Percentiles rank a stretch among this genome's conserved stretches.
These are phyloP conservation scores for Pygoscelis adeliae DNA, from an alignment of 2,113 vertebrate species.

Conservation along the genomic window DNA sequence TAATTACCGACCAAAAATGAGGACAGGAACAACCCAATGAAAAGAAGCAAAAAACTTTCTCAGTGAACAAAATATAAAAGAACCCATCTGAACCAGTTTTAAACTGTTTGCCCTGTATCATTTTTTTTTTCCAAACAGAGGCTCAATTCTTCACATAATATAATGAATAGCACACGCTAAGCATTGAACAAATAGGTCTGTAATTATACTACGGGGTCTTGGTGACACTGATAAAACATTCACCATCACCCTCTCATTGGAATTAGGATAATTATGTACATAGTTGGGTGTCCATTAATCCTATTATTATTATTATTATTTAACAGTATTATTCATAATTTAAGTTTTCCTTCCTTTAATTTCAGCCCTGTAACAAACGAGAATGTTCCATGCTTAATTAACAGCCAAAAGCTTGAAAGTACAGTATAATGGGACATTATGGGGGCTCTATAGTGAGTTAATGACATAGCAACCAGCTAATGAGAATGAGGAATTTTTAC, in stretches of 20 bases:
- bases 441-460: slow-evolving; percentile 30
- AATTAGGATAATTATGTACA: slow-evolving; percentile 68
- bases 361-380: slow-evolving; percentile 54
- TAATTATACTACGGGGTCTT: slow-evolving; percentile 61
- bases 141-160: slow-evolving; percentile 21
- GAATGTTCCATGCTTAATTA: slow-evolving; percentile 65
- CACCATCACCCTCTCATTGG: slow-evolving; percentile 36
- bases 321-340: slow-evolving; percentile 57
- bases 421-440: slow-evolving; percentile 44
- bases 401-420: slow-evolving; percentile 56
- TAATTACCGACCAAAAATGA: background rate
- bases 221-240: slow-evolving; percentile 70
- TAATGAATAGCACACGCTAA: slow-evolving; percentile 61
- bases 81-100: background rate
- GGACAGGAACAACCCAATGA: background rate
- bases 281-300: slow-evolving; percentile 60
- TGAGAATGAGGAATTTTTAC: slow-evolving; percentile 27
- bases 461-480: slow-evolving; percentile 41
- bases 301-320: slow-evolving; percentile 71
- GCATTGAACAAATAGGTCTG: slow-evolving; percentile 49
- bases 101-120: background rate
- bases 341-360: slow-evolving; percentile 64
- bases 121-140: slow-evolving; percentile 25
- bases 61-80: background rate
- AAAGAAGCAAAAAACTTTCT: background rate